phyloP scores from a whole-genome alignment of 2,113 vertebrate species.

The Terrapene triunguis region DNA sequence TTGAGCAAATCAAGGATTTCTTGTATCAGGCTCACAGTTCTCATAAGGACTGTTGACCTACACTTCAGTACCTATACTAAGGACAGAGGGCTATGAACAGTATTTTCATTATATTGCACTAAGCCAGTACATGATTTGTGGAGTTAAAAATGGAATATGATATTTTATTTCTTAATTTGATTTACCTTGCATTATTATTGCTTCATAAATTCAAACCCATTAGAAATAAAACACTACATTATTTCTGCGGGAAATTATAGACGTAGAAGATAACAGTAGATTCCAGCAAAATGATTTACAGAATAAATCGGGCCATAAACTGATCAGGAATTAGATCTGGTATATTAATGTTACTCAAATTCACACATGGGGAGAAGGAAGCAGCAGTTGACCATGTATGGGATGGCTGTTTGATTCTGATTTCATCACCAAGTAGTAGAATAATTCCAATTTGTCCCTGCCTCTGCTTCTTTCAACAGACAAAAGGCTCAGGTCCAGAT shows the following conservation, averaged over 20 bases:
- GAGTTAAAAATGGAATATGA: neutral
- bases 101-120: neutral
- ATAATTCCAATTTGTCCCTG: neutral
- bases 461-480: neutral
- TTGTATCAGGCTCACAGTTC: neutral
- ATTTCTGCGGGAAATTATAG: neutral
- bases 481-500: neutral
- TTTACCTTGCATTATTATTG: neutral
- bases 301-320: neutral
- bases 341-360: neutral
- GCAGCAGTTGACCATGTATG: neutral
- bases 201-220: neutral
- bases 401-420: neutral
- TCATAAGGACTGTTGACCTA: neutral
- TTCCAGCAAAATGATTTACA: neutral
- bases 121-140: neutral
- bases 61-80: fast-evolving
- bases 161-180: neutral
- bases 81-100: neutral
- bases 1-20: neutral
- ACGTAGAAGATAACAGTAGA: neutral
- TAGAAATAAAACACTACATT: neutral
- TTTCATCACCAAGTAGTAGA: neutral
- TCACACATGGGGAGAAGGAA: neutral
- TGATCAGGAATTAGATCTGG: neutral